Evolutionary conservation across 2,888 invertebrate species (phyloP), one percentile per base, ranked within the genome.

Genomic region (Parochlus steinenii): DNA sequence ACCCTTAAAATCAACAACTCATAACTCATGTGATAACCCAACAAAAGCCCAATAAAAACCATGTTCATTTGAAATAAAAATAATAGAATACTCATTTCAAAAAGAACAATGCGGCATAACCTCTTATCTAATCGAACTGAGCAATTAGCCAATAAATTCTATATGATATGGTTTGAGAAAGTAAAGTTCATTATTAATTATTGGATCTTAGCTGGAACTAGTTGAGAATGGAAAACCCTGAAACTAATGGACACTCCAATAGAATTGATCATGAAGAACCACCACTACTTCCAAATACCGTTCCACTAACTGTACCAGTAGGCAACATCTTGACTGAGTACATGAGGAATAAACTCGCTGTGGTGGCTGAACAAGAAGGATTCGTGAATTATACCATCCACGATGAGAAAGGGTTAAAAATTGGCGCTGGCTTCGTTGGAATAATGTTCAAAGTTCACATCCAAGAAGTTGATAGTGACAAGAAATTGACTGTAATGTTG

Each of bases 381-480:
- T 41, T 41, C 27, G 27, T 19, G 15, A 27, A 19, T 20, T 27
- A 18, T 19, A 14, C 7, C 12, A 12, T 34, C 10, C n/a, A 17
- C 27, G 27, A 14, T 14, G 27, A 26, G 15, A 26, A 34, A 23
- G 37, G 39, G n/a, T 31, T 37, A 28, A 30, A 16, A 14, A 14
- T 33, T 20, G 38, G 39, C 12, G 39, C 33, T 36, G 38, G 38
- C 15, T 38, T 40, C 16, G 31, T 40, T 20, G 39, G 39, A 10
- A 24, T 35, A 7, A 31, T 41, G 6, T 25, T 31, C n/a, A 33
- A 33, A 12, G 38, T 32, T 2, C 25, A 16, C 5, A 37, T 41
- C 7, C 26, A 24, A 8, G 37, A 30, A 6, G 11, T 17, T 4
- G 19, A 14, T 4, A 36, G 30, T 30, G 22, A 18, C 7, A 20